Conservation (phyloP, 64 coral and sea anemone genomes). For the Cladopsammia gracilis region DNA sequence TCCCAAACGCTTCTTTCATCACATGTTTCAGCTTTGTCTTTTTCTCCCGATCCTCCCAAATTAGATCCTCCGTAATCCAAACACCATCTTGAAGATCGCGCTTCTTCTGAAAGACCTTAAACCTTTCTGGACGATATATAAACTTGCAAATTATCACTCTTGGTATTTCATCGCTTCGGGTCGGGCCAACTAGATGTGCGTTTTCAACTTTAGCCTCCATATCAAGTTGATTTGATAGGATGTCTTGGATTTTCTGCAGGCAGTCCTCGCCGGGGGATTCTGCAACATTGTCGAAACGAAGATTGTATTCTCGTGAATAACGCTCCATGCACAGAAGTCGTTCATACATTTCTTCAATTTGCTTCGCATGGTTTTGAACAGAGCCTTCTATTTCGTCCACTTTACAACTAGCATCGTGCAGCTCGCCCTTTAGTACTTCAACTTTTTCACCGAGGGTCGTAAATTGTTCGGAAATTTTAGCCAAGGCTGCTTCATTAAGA, state of each 20-base stretch:
- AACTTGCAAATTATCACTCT: slow-evolving; percentile 10
- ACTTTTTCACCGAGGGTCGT: not conserved
- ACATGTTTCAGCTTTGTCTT: not conserved
- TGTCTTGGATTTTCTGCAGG: not conserved
- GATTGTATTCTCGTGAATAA: not conserved
- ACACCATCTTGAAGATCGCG: not conserved
- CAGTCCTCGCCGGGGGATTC: too few species aligned
- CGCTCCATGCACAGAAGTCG: not conserved
- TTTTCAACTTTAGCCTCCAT: not conserved
- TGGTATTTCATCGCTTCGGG: not conserved
- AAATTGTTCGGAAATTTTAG: not conserved
- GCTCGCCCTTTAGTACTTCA: too few species aligned
- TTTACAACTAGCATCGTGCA: too few species aligned
- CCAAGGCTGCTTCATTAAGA: not conserved
- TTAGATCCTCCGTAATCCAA: not conserved
- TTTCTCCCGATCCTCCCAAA: not conserved
- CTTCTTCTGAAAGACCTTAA: not conserved
- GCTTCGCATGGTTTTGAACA: not conserved
- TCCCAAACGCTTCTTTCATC: too few species aligned
- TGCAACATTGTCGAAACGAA: too few species aligned
- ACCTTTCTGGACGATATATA: not conserved
- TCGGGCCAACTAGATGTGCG: not conserved
- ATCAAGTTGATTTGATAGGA: not conserved
- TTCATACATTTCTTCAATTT: not conserved
- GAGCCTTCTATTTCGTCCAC: not conserved